A percentile compares a stretch with the other conserved stretches of the same genome.
Conservation (phyloP, 2,113 vertebrate genomes). For the Mormoops blainvillei region DNA sequence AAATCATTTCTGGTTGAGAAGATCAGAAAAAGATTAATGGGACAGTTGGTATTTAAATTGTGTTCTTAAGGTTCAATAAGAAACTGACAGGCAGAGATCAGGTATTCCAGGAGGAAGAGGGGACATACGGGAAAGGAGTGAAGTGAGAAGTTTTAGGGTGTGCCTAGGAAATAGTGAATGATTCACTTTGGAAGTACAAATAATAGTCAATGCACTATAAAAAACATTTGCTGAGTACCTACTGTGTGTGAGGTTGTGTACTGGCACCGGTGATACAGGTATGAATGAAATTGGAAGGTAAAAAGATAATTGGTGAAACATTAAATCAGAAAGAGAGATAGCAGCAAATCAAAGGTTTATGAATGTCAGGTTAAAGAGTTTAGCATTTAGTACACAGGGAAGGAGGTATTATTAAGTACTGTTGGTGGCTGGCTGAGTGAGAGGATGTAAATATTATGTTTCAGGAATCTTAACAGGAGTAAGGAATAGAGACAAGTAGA, state of each 20-base stretch:
- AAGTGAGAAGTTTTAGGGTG: not conserved
- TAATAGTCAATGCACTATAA: not conserved
- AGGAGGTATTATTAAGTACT: not conserved
- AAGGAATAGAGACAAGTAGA: not conserved
- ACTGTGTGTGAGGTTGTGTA: not conserved
- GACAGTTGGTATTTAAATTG: not conserved
- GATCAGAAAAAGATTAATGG: not conserved
- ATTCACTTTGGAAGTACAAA: not conserved
- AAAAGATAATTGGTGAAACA: not conserved
- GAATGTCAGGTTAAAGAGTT: not conserved
- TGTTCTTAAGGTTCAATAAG: not conserved
- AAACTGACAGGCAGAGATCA: not conserved
- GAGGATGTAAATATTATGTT: not conserved
- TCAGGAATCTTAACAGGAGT: not conserved
- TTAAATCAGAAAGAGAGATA: not conserved
- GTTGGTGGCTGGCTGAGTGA: not conserved
- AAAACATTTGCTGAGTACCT: not conserved
- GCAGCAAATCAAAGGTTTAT: not conserved
- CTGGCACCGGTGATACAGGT: not conserved
- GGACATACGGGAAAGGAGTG: not conserved
- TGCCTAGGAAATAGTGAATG: not conserved
- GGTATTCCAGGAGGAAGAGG: not conserved
- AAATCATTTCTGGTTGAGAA: not conserved
- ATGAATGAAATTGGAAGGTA: not conserved
- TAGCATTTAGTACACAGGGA: not conserved